A percentile compares a stretch with the other conserved stretches of the same genome.
These are phyloP conservation scores for Electrona antarctica DNA, from an alignment of 2,113 vertebrate species.

Conservation along the genomic window DNA sequence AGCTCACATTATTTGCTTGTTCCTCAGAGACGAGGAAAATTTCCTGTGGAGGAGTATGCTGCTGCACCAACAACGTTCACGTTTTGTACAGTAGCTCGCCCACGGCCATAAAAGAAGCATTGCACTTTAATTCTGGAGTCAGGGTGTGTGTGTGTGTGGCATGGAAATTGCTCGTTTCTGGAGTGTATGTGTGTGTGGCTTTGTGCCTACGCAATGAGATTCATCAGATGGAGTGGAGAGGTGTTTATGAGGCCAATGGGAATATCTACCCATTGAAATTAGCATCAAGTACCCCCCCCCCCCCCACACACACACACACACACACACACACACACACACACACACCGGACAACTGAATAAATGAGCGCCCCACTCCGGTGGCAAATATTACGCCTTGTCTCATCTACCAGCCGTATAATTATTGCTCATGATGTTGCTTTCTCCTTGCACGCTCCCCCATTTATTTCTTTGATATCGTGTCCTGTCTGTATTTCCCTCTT, in stretches of 20 bases:
- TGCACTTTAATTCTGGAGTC: conserved; percentile 44
- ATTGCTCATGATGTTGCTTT: conserved; percentile 54
- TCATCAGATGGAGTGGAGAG: conserved; percentile 65
- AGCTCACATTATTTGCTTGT: conserved; percentile 36
- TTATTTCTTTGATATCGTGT: conserved; percentile 40
- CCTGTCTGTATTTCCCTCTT: conserved; percentile 22
- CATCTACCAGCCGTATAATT: conserved; percentile 51
- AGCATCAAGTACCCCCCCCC: conserved; percentile 71
- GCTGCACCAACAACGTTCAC: conserved; percentile 19
- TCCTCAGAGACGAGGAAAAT: conserved; percentile 47
- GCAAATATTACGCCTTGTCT: conserved; percentile 42
- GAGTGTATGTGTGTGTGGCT: conserved; percentile 45
- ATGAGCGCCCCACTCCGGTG: conserved; percentile 53
- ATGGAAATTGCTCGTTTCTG: conserved; percentile 50
- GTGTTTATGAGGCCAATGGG: conserved; percentile 72
- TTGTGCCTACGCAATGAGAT: conserved; percentile 59
- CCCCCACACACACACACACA: too few relatives aligned
- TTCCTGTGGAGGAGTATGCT: conserved; percentile 42
- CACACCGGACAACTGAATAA: conserved; percentile 74
- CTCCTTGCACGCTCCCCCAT: conserved; percentile 32
- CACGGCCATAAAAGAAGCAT: conserved; percentile 28
- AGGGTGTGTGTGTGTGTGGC: conserved; percentile 59
- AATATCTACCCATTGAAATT: conserved; percentile 74
- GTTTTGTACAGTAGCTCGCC: conserved; percentile 17
- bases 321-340: background rate